These are phyloP conservation scores for Limonius californicus DNA, from an alignment of 1,140 invertebrate species.

Conservation along the genomic window DNA sequence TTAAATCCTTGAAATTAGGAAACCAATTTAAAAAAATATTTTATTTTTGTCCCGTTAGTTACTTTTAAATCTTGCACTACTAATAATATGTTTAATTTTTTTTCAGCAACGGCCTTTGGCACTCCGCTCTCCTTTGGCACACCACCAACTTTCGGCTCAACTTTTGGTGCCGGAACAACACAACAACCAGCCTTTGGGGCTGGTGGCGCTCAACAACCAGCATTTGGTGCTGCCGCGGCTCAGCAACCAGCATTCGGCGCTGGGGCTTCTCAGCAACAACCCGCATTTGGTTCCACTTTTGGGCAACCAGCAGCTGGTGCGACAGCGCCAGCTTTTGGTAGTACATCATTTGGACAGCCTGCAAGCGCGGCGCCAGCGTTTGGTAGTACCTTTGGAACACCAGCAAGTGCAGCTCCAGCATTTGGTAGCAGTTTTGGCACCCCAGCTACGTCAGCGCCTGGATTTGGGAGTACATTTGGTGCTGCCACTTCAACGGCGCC, in stretches of 20 bases:
- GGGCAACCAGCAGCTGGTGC: constrained; percentile 35
- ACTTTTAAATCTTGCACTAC: no score
- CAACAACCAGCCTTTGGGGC: constrained; percentile 28
- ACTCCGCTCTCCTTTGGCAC: constrained; percentile 35
- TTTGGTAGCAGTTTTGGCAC: constrained; percentile 44
- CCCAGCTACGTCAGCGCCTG: constrained; percentile 33
- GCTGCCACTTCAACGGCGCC: constrained; percentile 44
- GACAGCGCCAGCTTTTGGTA: constrained; percentile 36
- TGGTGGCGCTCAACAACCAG: no score
- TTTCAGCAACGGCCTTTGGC: constrained; percentile 29
- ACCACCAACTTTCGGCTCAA: constrained; percentile 30
- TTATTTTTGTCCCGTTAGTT: no score
- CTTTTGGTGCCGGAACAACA: constrained; percentile 33
- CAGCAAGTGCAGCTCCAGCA: constrained; percentile 41
- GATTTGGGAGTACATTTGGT: constrained; percentile 46
- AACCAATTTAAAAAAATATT: no score
- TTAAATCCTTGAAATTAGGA: no score
- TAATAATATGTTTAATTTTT: neutral
- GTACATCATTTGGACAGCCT: constrained; percentile 45
- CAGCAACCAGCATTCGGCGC: constrained; percentile 26
- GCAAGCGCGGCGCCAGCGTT: constrained; percentile 33
- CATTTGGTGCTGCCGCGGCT: constrained; percentile 25
- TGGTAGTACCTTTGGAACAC: constrained; percentile 45
- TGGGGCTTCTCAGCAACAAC: constrained; percentile 18
- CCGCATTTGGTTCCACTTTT: constrained; percentile 45